Evolutionary conservation across 2,888 invertebrate genomes (phyloP), one percentile per base, ranked within the genome.

Genomic region (Phoenoteleia sp.): DNA sequence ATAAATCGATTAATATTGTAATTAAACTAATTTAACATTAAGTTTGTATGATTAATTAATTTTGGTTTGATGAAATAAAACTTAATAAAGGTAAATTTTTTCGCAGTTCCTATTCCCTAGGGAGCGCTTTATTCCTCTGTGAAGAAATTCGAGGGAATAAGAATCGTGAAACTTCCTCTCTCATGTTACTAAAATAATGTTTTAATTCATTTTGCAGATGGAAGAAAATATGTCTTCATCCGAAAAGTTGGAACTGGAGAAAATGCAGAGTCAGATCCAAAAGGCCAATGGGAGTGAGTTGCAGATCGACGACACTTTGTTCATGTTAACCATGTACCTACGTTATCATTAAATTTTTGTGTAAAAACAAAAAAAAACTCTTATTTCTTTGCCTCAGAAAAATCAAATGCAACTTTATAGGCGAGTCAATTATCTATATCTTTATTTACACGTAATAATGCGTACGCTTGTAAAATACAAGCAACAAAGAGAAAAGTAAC

Each of bases 151-250:
- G n/a, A n/a, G n/a, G n/a, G n/a, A n/a, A n/a, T n/a, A n/a, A n/a
- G n/a, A n/a, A n/a, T n/a, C n/a, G n/a, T n/a, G n/a, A n/a, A n/a
- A n/a, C n/a, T n/a, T n/a, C n/a, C n/a, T n/a, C n/a, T n/a, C n/a
- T n/a, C n/a, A n/a, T n/a, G n/a, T n/a, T n/a, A 62, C 13, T 15
- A 56, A 29, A 6, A 45, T 36, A 25, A 19, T 60, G 52, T 47
- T 13, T 52, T 11, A 45, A 42, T 42, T n/a, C 5, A 23, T 21
- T 52, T 94, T 94, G 49, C 93, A 97, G 97, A 96, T 98, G 82
- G 96, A 97, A 91, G 98, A 98, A 92, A 97, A 98, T 89, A 95
- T 98, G 76, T 98, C 98, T 0, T 98, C 98, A 0, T 97, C 98
- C 0, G 98, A 99, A 92, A 95, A 96, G 69, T 95, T 96, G 77